Evolutionary conservation across 2,797 vertebrate species (phyloP).

Genomic region (Pelobates cultripes): DNA sequence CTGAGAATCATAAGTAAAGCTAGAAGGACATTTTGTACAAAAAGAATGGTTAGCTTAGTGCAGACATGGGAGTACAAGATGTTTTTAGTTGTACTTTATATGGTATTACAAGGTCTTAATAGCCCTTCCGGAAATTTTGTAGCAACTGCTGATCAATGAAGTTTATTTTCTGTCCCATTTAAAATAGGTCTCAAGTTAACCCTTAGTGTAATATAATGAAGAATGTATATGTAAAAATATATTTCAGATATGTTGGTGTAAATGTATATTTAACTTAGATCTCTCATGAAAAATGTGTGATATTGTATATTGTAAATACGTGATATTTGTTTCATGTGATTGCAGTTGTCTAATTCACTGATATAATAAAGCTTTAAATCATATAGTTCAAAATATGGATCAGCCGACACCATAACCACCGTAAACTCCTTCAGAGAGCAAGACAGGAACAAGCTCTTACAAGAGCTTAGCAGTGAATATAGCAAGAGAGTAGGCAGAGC

Average conservation of each 20-base stretch:
- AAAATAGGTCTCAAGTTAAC: slow-evolving; percentile 63
- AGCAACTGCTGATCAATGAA: slow-evolving; percentile 75
- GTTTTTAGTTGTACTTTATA: slow-evolving; percentile 67
- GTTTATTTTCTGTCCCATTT: slow-evolving; percentile 73
- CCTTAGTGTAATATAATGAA: slow-evolving; percentile 53
- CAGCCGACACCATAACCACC: no score
- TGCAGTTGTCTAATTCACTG: no score
- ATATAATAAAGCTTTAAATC: no score
- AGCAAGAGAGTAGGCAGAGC: no score
- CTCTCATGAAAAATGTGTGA: no score
- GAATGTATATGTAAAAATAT: slow-evolving; percentile 8
- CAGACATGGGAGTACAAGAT: slow-evolving; percentile 64
- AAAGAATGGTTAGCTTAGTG: slow-evolving; percentile 61
- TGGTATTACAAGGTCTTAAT: slow-evolving; percentile 70
- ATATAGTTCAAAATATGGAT: no score
- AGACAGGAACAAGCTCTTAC: no score
- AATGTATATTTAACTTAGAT: no score
- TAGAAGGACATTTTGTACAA: slow-evolving; percentile 67
- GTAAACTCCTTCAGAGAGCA: no score
- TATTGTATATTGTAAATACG: no score
- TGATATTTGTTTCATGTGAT: no score
- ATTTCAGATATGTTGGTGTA: neutral
- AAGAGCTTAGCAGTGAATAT: no score
- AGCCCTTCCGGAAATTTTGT: slow-evolving; percentile 66
- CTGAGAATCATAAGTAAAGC: slow-evolving; percentile 68